Conservation (phyloP, 30 jellyfish, hydroid and myxozoan genomes). For the Morbakka virulenta region DNA sequence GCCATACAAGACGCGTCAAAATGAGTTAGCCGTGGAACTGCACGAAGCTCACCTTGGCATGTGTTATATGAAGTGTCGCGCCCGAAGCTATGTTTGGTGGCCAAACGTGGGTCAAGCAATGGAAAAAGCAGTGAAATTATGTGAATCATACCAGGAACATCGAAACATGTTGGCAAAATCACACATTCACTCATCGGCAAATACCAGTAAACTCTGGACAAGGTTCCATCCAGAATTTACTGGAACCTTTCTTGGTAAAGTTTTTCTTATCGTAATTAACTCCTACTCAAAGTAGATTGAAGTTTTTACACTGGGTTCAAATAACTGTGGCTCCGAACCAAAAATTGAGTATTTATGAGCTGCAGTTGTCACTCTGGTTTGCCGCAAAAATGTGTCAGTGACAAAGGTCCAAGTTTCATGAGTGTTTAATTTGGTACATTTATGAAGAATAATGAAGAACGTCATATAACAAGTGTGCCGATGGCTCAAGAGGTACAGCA, state of each 20-base stretch:
- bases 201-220: too few species aligned
- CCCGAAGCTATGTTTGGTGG: too few species aligned
- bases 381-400: conserved; percentile 17
- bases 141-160: too few species aligned
- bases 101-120: too few species aligned
- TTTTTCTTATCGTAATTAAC: too few species aligned
- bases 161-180: conserved; percentile 4
- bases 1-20: not conserved
- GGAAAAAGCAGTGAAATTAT: too few species aligned
- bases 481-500: too few species aligned
- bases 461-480: conserved; percentile 28
- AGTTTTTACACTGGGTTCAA: too few species aligned
- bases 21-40: not conserved
- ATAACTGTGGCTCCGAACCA: too few species aligned
- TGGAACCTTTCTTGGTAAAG: too few species aligned
- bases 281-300: too few species aligned
- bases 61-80: conserved; percentile 10
- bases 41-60: conserved; percentile 53
- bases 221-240: too few species aligned
- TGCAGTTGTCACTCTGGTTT: conserved; percentile 48
- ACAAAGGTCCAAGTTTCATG: conserved; percentile 15
- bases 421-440: not conserved
- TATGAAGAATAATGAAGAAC: not conserved
- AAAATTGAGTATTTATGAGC: not conserved
- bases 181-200: not conserved